Evolutionary conservation across 2,113 vertebrate species (phyloP).

Genomic region (Aegotheles bennettii): DNA sequence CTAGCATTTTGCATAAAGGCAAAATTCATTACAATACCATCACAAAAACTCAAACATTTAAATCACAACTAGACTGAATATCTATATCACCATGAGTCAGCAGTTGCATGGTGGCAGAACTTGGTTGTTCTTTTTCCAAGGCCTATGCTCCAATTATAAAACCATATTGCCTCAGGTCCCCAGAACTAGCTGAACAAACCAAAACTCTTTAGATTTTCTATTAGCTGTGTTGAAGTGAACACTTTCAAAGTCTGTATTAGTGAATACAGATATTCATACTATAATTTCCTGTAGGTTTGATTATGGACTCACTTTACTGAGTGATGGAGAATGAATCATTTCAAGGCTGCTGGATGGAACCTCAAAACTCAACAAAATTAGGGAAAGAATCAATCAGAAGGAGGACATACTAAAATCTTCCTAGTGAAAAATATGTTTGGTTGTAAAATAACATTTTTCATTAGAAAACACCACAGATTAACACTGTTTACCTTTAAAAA

Average conservation of each 20-base stretch:
- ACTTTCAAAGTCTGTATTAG: not conserved
- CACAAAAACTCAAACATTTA: not conserved
- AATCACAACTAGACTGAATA: not conserved
- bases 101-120: not conserved
- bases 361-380: not conserved
- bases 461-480: not conserved
- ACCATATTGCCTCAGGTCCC: not conserved
- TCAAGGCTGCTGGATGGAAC: not conserved
- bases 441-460: not conserved
- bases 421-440: not conserved
- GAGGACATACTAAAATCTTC: not conserved
- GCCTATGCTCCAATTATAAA: not conserved
- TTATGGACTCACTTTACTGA: not conserved
- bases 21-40: not conserved
- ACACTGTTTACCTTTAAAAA: not conserved
- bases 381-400: not conserved
- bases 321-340: not conserved
- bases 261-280: not conserved
- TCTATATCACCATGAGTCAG: not conserved
- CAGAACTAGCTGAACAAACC: not conserved
- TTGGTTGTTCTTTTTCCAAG: rapidly evolving
- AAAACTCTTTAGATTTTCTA: not conserved
- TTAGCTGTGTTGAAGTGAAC: not conserved
- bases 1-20: not conserved
- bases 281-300: not conserved